Conservation (phyloP, 2,797 vertebrate genomes). For the Trachurus trachurus region DNA sequence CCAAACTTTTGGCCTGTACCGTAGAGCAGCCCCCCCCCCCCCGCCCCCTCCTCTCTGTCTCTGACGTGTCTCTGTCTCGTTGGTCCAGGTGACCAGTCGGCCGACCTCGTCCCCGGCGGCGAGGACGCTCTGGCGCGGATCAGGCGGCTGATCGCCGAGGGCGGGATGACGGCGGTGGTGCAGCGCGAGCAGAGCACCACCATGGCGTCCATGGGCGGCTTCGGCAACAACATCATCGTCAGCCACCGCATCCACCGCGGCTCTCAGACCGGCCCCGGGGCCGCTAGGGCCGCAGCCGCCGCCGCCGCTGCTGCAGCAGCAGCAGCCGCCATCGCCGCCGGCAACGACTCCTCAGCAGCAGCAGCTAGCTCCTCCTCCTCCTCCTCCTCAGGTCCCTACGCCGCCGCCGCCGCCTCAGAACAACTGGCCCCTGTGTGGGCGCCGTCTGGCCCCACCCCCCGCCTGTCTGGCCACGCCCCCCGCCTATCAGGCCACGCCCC, state of each 20-base stretch:
- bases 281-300: constrained; percentile 59
- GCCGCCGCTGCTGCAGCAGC: constrained; percentile 11
- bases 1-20: too few relatives aligned
- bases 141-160: constrained; percentile 96
- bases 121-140: constrained; percentile 95
- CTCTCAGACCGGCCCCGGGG: constrained; percentile 93
- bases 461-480: too few relatives aligned
- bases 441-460: too few relatives aligned
- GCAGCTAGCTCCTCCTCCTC: constrained; percentile 61
- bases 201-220: constrained; percentile 99
- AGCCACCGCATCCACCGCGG: constrained; percentile 98
- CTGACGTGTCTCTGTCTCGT: not conserved
- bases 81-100: constrained; percentile 80
- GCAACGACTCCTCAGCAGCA: constrained; percentile 39
- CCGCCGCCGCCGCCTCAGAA: constrained; percentile 17
- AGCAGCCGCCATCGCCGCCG: too few relatives aligned
- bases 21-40: too few relatives aligned
- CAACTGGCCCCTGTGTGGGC: constrained; percentile 50
- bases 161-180: constrained; percentile 98
- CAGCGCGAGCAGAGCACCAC: constrained; percentile 99
- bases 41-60: too few relatives aligned
- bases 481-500: too few relatives aligned
- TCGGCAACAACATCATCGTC: constrained; percentile 99
- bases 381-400: constrained; percentile 73
- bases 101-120: constrained; percentile 76